A percentile compares a stretch with the other conserved stretches of the same genome.
Conservation (phyloP, 2,113 vertebrate species). For the Hassar affinis region DNA sequence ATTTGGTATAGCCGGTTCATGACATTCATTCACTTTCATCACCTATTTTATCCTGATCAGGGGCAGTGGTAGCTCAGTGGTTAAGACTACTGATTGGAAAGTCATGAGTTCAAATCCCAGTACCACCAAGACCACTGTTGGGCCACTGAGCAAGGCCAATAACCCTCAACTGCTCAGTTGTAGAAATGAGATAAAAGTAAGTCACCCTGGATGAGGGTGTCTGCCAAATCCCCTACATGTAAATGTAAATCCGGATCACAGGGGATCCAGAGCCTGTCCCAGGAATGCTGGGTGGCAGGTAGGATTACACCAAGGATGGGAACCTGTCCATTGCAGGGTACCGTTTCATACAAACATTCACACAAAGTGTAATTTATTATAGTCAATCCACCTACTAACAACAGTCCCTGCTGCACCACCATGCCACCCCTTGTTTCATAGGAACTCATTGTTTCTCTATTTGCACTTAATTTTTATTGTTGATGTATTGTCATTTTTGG, state of each 20-base stretch:
- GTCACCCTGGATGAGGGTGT: too few species aligned
- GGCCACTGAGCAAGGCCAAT: too few species aligned
- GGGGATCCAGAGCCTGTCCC: background rate
- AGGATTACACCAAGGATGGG: background rate
- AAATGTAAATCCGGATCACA: background rate
- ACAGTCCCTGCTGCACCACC: background rate
- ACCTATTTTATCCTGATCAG: background rate
- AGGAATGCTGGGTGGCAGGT: too few species aligned
- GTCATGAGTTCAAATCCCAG: too few species aligned
- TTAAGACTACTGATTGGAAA: too few species aligned
- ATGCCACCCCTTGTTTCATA: background rate
- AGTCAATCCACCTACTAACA: background rate
- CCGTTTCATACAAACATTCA: background rate
- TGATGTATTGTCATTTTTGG: background rate
- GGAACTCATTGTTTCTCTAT: background rate
- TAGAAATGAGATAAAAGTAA: too few species aligned
- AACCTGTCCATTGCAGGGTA: background rate
- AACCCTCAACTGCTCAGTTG: too few species aligned
- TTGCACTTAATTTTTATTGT: background rate
- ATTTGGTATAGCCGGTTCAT: background rate
- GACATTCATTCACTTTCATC: background rate
- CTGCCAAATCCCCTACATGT: too few species aligned
- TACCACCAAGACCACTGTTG: too few species aligned
- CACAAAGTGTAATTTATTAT: background rate
- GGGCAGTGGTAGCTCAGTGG: too few species aligned